Evolutionary conservation across 2,113 vertebrate genomes (phyloP).

Genomic region (Cercopithecus mona): DNA sequence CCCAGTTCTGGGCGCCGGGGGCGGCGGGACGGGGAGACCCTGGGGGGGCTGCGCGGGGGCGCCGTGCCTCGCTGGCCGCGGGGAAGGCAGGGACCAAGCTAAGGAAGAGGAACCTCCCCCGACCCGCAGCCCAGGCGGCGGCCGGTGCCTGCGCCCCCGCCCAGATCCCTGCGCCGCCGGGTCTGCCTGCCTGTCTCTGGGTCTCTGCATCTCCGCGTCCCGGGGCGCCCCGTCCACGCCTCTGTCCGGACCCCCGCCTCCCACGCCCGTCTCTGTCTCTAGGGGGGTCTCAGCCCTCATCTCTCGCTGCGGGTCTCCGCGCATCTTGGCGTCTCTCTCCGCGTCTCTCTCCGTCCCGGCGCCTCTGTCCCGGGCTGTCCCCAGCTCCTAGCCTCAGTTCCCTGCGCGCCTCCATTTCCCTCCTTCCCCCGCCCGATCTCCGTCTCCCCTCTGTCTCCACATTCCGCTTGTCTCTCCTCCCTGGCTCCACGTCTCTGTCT

Average conservation of each 20-base stretch:
- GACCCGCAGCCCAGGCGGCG: not conserved
- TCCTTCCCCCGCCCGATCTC: not conserved
- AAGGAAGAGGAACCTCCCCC: not conserved
- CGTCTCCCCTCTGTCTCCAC: not conserved
- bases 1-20: not conserved
- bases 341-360: not conserved
- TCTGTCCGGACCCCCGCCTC: not conserved
- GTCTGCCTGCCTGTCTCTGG: not conserved
- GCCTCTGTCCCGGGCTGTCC: not conserved
- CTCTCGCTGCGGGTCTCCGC: not conserved
- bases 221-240: not conserved
- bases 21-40: not conserved
- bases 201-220: not conserved
- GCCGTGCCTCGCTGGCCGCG: not conserved
- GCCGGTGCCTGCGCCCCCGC: not conserved
- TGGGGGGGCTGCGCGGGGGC: not conserved
- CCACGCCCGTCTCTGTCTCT: not conserved
- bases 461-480: not conserved
- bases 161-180: not conserved
- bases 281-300: not conserved
- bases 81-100: not conserved
- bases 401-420: not conserved
- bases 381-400: not conserved
- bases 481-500: not conserved
- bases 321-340: not conserved